Evolutionary conservation across 2,113 vertebrate species (phyloP).

Genomic region (Odobenus rosmarus): DNA sequence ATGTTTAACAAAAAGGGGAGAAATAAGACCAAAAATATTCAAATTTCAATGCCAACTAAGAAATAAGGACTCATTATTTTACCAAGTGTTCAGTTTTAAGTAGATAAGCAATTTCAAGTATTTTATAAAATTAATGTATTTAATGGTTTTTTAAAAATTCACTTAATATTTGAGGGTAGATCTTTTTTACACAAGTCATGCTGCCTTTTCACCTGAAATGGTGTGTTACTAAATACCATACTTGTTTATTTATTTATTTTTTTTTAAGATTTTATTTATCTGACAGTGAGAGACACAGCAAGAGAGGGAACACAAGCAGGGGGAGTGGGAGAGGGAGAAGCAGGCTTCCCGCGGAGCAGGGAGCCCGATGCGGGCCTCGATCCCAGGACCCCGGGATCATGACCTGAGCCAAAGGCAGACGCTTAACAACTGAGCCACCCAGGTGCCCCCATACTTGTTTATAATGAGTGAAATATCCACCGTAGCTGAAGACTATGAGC

Average conservation of each 20-base stretch:
- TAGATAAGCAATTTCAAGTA: not conserved
- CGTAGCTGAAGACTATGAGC: not conserved
- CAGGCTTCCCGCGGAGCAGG: no score
- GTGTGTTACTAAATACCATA: not conserved
- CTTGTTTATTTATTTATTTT: no score
- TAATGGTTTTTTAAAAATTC: not conserved
- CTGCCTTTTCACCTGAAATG: not conserved
- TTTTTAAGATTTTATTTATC: no score
- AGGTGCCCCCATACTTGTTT: not conserved
- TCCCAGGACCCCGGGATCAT: no score
- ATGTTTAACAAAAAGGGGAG: not conserved
- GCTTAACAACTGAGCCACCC: no score
- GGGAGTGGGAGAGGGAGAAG: no score
- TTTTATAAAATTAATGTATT: not conserved
- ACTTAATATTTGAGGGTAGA: slow-evolving; percentile 4
- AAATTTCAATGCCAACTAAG: not conserved
- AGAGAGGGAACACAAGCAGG: no score
- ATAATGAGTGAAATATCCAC: not conserved
- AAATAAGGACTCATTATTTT: slow-evolving; percentile 23
- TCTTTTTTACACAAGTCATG: not conserved
- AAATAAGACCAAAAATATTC: not conserved
- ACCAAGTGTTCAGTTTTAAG: slow-evolving; percentile 26
- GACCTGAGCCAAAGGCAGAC: no score
- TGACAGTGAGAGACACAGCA: no score
- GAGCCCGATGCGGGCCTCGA: no score